Conservation (phyloP, 2,113 vertebrate species). For the Paramisgurnus dabryanus region DNA sequence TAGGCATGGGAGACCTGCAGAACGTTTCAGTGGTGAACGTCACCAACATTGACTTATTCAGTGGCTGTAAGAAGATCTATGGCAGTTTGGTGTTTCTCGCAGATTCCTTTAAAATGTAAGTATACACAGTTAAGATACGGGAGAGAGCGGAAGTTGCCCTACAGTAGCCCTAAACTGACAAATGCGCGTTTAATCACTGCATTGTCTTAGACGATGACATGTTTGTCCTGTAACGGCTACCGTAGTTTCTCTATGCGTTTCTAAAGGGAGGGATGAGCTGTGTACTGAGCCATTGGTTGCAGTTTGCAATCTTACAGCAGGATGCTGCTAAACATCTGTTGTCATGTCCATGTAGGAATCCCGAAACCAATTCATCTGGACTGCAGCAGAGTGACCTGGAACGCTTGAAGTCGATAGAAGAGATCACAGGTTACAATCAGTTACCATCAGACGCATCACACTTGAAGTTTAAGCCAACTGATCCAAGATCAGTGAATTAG, state of each 20-base stretch:
- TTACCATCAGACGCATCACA: neutral
- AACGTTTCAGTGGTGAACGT: conserved; percentile 77
- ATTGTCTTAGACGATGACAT: no score
- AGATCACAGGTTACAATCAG: conserved; percentile 84
- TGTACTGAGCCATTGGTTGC: no score
- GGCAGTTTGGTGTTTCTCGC: conserved; percentile 89
- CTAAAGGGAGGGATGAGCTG: no score
- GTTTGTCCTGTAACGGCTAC: no score
- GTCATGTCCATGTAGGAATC: conserved; percentile 70
- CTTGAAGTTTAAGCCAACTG: neutral
- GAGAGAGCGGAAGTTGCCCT: no score
- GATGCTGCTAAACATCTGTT: neutral
- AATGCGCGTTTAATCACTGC: no score
- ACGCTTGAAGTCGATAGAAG: conserved; percentile 82
- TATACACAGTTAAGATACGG: neutral
- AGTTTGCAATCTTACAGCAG: no score
- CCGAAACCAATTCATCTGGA: conserved; percentile 71
- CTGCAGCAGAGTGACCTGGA: conserved; percentile 78
- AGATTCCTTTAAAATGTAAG: conserved; percentile 85
- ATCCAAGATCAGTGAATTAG: neutral
- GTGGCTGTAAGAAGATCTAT: conserved; percentile 88
- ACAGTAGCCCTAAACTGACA: no score
- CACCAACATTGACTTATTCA: conserved; percentile 85
- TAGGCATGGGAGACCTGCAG: conserved; percentile 85
- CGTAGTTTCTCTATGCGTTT: no score